These are phyloP conservation scores for Erythrolamprus reginae DNA, from an alignment of 2,113 vertebrate species.

Conservation along the genomic window DNA sequence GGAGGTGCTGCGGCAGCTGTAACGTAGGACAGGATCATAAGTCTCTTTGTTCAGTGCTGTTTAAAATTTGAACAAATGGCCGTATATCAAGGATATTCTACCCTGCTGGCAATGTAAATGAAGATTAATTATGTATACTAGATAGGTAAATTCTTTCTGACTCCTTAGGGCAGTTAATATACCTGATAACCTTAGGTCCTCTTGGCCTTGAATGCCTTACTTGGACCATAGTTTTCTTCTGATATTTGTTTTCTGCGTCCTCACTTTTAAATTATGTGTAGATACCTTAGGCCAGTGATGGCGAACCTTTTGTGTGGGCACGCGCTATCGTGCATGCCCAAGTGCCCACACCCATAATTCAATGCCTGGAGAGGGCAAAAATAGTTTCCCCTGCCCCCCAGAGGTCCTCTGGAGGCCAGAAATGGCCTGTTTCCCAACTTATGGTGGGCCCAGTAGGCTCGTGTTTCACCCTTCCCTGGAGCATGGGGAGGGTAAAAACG, in stretches of 20 bases:
- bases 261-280: neutral
- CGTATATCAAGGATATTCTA: neutral
- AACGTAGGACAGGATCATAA: neutral
- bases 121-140: neutral
- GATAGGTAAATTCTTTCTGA: neutral
- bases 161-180: neutral
- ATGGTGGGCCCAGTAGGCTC: no score
- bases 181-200: neutral
- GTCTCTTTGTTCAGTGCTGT: neutral
- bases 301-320: no score
- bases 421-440: no score
- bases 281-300: no score
- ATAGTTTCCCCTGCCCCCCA: no score
- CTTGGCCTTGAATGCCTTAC: neutral
- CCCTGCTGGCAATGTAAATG: neutral
- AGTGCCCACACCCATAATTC: no score
- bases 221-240: neutral
- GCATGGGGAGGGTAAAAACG: no score
- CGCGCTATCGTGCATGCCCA: no score
- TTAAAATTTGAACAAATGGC: neutral
- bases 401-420: no score
- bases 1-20: neutral
- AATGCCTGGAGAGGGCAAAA: no score
- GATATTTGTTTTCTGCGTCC: no score
- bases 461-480: no score